Conservation (phyloP, 2,113 vertebrate species). For the Edolisoma coerulescens region DNA sequence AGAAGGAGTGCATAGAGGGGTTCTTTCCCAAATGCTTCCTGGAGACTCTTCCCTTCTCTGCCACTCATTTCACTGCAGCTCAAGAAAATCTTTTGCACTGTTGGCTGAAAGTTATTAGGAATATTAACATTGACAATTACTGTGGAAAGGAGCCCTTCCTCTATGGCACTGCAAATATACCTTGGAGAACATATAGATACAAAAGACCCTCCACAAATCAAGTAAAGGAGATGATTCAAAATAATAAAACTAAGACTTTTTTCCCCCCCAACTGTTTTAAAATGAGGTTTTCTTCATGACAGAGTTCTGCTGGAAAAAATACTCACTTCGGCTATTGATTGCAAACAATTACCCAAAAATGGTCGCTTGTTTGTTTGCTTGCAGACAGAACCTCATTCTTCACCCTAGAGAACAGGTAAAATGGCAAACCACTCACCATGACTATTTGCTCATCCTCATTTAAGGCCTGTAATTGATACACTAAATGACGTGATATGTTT, state of each 20-base stretch:
- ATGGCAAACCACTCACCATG: neutral
- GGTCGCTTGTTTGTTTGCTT: neutral
- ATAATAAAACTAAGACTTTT: neutral
- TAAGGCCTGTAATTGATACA: neutral
- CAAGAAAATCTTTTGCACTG: neutral
- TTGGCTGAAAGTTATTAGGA: neutral
- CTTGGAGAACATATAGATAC: neutral
- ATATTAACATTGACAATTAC: neutral
- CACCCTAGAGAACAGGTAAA: neutral
- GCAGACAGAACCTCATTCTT: neutral
- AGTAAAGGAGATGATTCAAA: neutral
- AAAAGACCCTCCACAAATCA: neutral
- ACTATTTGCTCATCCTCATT: conserved; percentile 10
- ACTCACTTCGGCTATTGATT: neutral
- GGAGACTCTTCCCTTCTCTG: neutral
- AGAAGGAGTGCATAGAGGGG: fast-evolving
- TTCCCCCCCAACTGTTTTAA: neutral
- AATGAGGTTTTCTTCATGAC: neutral
- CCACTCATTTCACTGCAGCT: neutral
- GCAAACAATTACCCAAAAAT: neutral
- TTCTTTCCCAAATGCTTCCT: neutral
- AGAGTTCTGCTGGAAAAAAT: neutral
- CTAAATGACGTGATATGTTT: neutral
- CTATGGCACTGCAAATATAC: neutral
- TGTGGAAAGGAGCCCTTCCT: neutral